A percentile compares a stretch with the other conserved stretches of the same genome.
These are phyloP conservation scores for Hypotaenidia okinawae DNA, from an alignment of 2,797 vertebrate species.

Conservation along the genomic window DNA sequence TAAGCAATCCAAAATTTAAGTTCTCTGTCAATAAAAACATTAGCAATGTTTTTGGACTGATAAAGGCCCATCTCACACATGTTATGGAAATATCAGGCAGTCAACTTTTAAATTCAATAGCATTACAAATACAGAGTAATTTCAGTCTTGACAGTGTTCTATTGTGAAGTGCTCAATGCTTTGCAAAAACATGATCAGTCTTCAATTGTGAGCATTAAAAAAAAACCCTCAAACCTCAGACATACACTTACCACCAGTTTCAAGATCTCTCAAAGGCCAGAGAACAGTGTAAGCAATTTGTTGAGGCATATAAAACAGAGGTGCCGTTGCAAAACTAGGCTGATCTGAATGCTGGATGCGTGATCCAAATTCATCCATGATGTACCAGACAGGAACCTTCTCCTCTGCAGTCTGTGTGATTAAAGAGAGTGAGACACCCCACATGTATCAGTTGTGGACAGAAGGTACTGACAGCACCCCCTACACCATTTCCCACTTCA, in stretches of 20 bases:
- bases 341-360: conserved; percentile 88
- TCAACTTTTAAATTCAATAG: neutral
- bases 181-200: neutral
- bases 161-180: neutral
- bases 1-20: neutral
- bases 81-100: neutral
- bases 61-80: neutral
- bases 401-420: conserved; percentile 87
- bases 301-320: conserved; percentile 85
- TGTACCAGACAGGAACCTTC: conserved; percentile 93
- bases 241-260: conserved; percentile 83
- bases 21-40: neutral
- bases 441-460: neutral
- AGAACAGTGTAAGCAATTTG: conserved; percentile 89
- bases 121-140: neutral
- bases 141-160: neutral
- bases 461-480: neutral
- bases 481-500: neutral
- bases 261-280: conserved; percentile 91
- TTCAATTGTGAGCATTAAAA: too few relatives aligned
- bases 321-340: conserved; percentile 87
- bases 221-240: neutral
- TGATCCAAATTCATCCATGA: conserved; percentile 97
- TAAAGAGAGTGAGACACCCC: neutral
- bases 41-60: neutral